Percentiles rank a stretch among this genome's conserved stretches.
phyloP scores from a whole-genome alignment of 2,797 vertebrate species.

The Phoxinus dragarum region DNA sequence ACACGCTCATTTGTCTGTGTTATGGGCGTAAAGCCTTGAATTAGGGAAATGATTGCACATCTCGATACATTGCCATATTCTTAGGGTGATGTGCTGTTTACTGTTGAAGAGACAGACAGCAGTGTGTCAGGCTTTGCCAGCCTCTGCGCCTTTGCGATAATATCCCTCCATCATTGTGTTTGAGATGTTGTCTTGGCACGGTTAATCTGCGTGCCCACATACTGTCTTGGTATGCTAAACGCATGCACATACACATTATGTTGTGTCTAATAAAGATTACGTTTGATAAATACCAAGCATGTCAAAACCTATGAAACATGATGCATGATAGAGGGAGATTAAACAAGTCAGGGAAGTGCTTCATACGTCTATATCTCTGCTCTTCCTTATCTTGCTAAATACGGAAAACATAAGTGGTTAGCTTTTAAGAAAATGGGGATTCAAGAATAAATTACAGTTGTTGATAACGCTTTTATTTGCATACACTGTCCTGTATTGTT shows the following conservation, averaged over 20 bases:
- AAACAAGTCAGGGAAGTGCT: constrained; percentile 34
- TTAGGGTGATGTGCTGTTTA: constrained; percentile 15
- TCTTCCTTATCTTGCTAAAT: constrained; percentile 14
- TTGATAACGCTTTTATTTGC: constrained; percentile 8
- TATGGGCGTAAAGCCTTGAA: not conserved
- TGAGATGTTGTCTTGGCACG: constrained; percentile 45
- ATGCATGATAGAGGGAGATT: constrained; percentile 45
- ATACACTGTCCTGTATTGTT: not conserved
- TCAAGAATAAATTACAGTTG: not conserved
- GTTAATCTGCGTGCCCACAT: constrained; percentile 16
- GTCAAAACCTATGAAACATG: constrained; percentile 45
- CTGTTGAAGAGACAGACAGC: constrained; percentile 31
- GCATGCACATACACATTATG: not conserved
- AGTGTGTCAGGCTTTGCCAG: constrained; percentile 31
- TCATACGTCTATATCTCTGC: constrained; percentile 6
- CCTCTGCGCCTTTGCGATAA: constrained; percentile 40
- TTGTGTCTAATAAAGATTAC: constrained; percentile 48
- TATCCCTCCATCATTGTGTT: constrained; percentile 24
- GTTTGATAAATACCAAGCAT: constrained; percentile 45
- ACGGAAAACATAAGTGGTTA: constrained; percentile 9
- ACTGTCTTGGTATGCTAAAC: constrained; percentile 30
- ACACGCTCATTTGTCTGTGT: constrained; percentile 20
- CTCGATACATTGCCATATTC: constrained; percentile 11
- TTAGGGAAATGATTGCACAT: not conserved
- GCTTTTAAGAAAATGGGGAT: constrained; percentile 7